These are phyloP conservation scores for Patella pellucida DNA, from an alignment of 2,888 invertebrate species.

Conservation along the genomic window DNA sequence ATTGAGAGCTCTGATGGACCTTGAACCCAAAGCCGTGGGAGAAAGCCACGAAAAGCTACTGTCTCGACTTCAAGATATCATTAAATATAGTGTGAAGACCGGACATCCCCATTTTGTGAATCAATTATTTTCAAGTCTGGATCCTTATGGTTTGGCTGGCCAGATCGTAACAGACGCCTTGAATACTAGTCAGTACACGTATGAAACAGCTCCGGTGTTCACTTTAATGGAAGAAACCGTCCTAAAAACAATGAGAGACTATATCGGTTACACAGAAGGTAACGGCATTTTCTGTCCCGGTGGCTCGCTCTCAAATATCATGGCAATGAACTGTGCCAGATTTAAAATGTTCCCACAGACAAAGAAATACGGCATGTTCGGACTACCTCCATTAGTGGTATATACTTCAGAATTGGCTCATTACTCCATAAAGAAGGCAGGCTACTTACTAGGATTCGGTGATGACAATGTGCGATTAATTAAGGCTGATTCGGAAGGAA, in stretches of 20 bases:
- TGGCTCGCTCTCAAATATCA: conserved; percentile 96
- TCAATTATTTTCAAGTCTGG: conserved; percentile 95
- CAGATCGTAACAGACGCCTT: conserved; percentile 99
- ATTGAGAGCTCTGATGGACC: conserved; percentile 14
- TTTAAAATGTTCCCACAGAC: conserved; percentile 95
- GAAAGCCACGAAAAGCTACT: conserved; percentile 83
- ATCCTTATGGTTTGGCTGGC: conserved; percentile 95
- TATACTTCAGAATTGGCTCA: conserved; percentile 96
- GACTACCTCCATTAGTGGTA: conserved; percentile 92
- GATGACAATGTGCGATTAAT: conserved; percentile 85
- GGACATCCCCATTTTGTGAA: conserved; percentile 99
- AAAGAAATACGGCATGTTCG: conserved; percentile 92
- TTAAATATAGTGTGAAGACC: conserved; percentile 96
- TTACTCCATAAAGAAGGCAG: conserved; percentile 89
- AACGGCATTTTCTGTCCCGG: conserved; percentile 93
- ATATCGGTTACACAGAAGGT: conserved; percentile 82
- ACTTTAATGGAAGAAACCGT: conserved; percentile 98
- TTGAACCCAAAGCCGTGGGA: conserved; percentile 16
- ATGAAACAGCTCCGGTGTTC: conserved; percentile 99
- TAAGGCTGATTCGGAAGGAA: conserved; percentile 81
- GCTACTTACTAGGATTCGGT: conserved; percentile 89
- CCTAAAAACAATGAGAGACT: conserved; percentile 91
- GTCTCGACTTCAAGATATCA: conserved; percentile 89
- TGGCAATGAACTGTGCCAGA: conserved; percentile 96
- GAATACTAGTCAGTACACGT: conserved; percentile 96